Evolutionary conservation across 2,888 invertebrate species (phyloP).

Genomic region (Nebria salina): DNA sequence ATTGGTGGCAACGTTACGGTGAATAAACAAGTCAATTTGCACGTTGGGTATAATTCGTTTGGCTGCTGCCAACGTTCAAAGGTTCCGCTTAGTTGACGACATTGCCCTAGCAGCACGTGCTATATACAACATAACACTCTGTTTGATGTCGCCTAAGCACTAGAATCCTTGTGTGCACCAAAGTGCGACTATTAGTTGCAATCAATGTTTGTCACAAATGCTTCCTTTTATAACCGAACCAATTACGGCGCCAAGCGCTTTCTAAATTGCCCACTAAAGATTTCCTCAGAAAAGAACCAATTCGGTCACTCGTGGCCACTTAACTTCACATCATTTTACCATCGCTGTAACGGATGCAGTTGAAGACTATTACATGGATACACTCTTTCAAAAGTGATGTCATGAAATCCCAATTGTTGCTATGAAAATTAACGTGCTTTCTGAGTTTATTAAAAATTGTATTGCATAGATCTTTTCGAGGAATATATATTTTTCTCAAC

Average conservation of each 20-base stretch:
- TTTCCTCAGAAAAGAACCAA: neutral
- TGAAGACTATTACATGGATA: neutral
- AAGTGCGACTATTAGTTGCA: neutral
- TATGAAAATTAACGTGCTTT: neutral
- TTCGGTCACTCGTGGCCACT: neutral
- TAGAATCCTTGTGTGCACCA: neutral
- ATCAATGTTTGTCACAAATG: slow-evolving; percentile 1
- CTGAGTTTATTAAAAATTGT: too few species aligned
- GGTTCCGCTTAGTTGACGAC: neutral
- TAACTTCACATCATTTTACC: neutral
- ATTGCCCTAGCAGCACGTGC: neutral
- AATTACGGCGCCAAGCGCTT: neutral
- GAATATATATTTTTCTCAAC: too few species aligned
- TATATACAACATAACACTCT: neutral
- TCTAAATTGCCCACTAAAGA: neutral
- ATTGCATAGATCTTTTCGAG: too few species aligned
- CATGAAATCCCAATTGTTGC: neutral
- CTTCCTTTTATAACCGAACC: neutral
- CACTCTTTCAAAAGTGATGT: neutral
- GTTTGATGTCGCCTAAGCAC: neutral
- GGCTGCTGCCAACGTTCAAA: slow-evolving; percentile 5
- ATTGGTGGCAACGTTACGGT: neutral
- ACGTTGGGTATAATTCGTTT: slow-evolving; percentile 31
- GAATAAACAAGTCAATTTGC: slow-evolving; percentile 22
- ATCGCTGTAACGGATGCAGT: neutral